Evolutionary conservation across 2,113 vertebrate species (phyloP).

Genomic region (Neofelis nebulosa): DNA sequence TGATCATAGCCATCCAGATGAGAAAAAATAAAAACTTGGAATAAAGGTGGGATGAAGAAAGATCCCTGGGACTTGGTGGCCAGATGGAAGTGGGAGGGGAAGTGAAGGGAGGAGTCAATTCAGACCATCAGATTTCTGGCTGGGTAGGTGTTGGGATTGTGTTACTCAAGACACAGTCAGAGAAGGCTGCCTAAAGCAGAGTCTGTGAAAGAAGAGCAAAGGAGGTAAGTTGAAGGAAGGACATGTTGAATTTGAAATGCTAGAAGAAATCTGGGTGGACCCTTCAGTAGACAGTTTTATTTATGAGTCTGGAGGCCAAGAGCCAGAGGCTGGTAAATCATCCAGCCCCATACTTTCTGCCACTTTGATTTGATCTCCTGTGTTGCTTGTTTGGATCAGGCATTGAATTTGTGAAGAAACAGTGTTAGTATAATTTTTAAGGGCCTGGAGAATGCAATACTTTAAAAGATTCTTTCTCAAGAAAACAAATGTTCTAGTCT

Average conservation of each 20-base stretch:
- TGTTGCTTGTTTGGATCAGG: conserved; percentile 14
- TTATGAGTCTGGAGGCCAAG: background rate
- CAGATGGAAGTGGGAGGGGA: background rate
- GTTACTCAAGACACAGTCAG: background rate
- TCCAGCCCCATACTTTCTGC: background rate
- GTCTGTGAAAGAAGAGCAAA: background rate
- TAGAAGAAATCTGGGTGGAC: background rate
- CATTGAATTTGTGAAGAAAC: background rate
- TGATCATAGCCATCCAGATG: background rate
- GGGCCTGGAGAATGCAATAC: background rate
- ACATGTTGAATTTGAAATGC: background rate
- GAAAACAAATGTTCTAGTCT: background rate
- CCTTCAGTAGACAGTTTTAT: background rate
- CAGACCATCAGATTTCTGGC: background rate
- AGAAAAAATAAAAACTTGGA: background rate
- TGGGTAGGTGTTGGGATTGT: background rate
- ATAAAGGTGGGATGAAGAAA: background rate
- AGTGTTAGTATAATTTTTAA: background rate
- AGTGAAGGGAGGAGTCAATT: background rate
- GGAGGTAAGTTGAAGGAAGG: background rate
- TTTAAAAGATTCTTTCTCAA: conserved; percentile 5
- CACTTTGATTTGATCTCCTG: background rate
- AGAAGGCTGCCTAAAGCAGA: background rate
- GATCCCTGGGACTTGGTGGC: background rate
- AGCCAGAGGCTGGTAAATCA: background rate